Evolutionary conservation across 2,888 invertebrate genomes (phyloP).

Genomic region (Gymnosoma rotundatum): DNA sequence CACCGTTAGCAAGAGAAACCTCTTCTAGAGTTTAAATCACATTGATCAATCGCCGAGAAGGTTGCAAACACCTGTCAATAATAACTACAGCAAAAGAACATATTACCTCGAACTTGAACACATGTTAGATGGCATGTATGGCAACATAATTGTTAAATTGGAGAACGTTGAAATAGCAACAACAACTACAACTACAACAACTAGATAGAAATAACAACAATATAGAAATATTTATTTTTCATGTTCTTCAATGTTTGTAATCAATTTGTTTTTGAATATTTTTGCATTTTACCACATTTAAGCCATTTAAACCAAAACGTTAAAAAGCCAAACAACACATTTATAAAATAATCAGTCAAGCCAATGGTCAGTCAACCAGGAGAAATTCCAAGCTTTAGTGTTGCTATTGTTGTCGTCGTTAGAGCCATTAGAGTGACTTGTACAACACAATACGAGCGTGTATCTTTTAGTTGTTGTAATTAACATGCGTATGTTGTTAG

Average conservation of each 20-base stretch:
- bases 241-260: conserved; percentile 64
- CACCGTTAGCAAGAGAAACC: too few relatives aligned
- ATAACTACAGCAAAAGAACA: neutral
- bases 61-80: conserved; percentile 40
- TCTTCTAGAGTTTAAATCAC: neutral
- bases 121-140: conserved; percentile 54
- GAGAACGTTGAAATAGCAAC: conserved; percentile 5
- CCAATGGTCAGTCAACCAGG: conserved; percentile 56
- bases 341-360: conserved; percentile 51
- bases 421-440: conserved; percentile 51
- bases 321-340: neutral
- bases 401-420: conserved; percentile 22
- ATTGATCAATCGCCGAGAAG: neutral
- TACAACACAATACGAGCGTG: conserved; percentile 49
- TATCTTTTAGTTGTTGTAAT: conserved; percentile 60
- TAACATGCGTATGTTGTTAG: conserved; percentile 71
- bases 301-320: conserved; percentile 5
- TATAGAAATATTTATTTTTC: conserved; percentile 59
- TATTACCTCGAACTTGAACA: conserved; percentile 52
- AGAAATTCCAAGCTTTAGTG: conserved; percentile 51
- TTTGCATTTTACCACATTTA: conserved; percentile 60
- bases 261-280: conserved; percentile 67
- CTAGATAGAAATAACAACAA: conserved; percentile 43
- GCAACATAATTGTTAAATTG: conserved; percentile 60
- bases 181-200: conserved; percentile 22